A percentile compares a stretch with the other conserved stretches of the same genome.
Conservation (phyloP, 2,797 vertebrate genomes). For the Cossypha caffra region DNA sequence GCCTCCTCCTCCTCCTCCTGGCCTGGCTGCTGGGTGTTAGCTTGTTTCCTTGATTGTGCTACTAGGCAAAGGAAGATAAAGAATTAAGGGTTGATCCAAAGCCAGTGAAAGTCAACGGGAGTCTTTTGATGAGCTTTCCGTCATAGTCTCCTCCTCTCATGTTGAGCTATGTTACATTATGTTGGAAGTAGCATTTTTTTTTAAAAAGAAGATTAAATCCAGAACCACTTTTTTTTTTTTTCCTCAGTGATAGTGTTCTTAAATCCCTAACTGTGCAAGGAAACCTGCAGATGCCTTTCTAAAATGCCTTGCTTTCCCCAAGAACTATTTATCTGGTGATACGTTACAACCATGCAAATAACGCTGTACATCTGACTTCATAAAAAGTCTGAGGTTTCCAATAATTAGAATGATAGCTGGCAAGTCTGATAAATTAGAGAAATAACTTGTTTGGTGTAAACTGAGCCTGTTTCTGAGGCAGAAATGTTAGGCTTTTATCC, state of each 20-base stretch:
- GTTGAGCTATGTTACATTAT: conserved; percentile 26
- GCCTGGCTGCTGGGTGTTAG: not conserved
- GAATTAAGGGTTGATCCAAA: not conserved
- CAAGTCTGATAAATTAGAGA: conserved; percentile 80
- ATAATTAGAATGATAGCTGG: conserved; percentile 76
- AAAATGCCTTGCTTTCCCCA: not conserved
- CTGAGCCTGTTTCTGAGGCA: conserved; percentile 85
- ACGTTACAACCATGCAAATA: not conserved
- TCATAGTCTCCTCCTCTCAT: not conserved
- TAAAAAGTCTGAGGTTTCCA: conserved; percentile 58
- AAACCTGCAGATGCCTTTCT: conserved; percentile 27
- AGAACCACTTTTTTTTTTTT: not conserved
- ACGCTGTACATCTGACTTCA: conserved; percentile 52
- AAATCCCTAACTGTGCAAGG: not conserved
- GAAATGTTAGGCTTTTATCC: conserved; percentile 91
- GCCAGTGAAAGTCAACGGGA: conserved; percentile 9
- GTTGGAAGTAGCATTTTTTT: not conserved
- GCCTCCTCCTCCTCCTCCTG: not conserved
- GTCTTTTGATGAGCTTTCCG: not conserved
- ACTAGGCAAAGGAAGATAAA: not conserved
- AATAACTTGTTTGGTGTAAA: conserved; percentile 83
- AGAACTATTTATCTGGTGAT: conserved; percentile 14
- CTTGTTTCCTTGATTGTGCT: conserved; percentile 1
- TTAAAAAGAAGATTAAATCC: conserved; percentile 39
- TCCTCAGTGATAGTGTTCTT: not conserved